Base-by-base conservation (phyloP, 2,888 invertebrate genomes). In the Ophion costatus region DNA sequence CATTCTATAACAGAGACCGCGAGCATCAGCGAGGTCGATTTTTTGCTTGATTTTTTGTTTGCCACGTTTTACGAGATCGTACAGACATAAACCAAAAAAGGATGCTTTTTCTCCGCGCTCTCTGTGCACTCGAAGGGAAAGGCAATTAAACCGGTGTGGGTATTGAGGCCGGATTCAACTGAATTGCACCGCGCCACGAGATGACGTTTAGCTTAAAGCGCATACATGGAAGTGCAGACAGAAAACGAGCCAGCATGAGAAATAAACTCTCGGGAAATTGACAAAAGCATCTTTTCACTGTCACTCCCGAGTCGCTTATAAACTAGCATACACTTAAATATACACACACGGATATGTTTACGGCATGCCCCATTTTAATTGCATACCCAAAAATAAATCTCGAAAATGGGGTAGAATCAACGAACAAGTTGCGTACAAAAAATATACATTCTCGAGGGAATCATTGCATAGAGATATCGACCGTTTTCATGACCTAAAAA, bases 141-240 rank as follows among this genome's bases (percentile, higher is more conserved):
- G 69, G 77, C 77, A 78, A 78, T 78, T 78, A 78, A 78, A 78
- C 42, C 59, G 59, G 29, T 9, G 57, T 24, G 45, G n/a, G 69
- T 51, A 66, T 83, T 76, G 64, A 75, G 71, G 80, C 66, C 66
- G 70, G 29, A 51, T 38, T 22, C 69, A 69, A 78, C 69, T 69
- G 20, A 45, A 56, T 59, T 42, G 51, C 63, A 42, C 61, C 1
- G 33, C 29, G 61, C 38, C 59, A 56, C 22, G 74, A 51, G 51
- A 63, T 70, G 64, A 20, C 75, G 69, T 75, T 83, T 75, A 64
- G 70, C 71, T 80, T 77, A 73, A 77, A 80, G 83, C 45, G 51
- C 80, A 77, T 73, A 79, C 64, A 56, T 59, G 71, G 17, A 59
- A 64, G 59, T 71, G 57, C 83, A 76, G 42, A 45, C 42, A 24